phyloP scores from a whole-genome alignment of 2,113 vertebrate genomes.

The Colinus virginianus region DNA sequence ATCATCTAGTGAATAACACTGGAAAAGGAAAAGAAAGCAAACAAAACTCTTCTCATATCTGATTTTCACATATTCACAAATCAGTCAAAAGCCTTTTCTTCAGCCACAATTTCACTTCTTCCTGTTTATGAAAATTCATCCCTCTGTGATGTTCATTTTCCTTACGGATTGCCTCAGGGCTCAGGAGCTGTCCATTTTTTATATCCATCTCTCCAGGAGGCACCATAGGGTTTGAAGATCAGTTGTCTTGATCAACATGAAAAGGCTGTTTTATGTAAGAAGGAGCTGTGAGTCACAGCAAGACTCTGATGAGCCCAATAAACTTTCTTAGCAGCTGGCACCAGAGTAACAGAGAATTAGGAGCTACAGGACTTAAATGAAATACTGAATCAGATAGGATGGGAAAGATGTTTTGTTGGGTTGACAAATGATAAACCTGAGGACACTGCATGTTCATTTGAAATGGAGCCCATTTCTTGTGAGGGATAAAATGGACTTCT shows the following conservation, averaged over 20 bases:
- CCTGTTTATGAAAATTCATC: not conserved
- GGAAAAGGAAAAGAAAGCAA: not conserved
- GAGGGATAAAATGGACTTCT: not conserved
- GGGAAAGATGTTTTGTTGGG: not conserved
- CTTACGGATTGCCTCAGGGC: slow-evolving; percentile 35
- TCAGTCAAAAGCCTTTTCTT: slow-evolving; percentile 31
- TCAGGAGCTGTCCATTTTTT: not conserved
- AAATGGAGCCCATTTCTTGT: not conserved
- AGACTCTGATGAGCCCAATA: not conserved
- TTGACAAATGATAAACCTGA: not conserved
- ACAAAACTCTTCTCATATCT: not conserved
- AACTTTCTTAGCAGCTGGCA: not conserved
- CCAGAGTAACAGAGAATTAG: not conserved
- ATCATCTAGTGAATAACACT: not conserved
- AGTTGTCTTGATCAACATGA: not conserved
- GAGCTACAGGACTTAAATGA: not conserved
- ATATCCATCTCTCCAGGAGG: slow-evolving; percentile 30
- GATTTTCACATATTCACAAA: not conserved
- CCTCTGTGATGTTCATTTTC: slow-evolving; percentile 1
- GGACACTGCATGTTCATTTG: not conserved
- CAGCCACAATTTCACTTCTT: not conserved
- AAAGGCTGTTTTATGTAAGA: not conserved
- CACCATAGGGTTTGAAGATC: not conserved
- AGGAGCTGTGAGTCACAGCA: slow-evolving; percentile 32
- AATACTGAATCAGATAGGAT: not conserved